Percentiles rank a stretch among this genome's conserved stretches.
Conservation (phyloP, 2,113 vertebrate species). For the Onychostoma macrolepis region DNA sequence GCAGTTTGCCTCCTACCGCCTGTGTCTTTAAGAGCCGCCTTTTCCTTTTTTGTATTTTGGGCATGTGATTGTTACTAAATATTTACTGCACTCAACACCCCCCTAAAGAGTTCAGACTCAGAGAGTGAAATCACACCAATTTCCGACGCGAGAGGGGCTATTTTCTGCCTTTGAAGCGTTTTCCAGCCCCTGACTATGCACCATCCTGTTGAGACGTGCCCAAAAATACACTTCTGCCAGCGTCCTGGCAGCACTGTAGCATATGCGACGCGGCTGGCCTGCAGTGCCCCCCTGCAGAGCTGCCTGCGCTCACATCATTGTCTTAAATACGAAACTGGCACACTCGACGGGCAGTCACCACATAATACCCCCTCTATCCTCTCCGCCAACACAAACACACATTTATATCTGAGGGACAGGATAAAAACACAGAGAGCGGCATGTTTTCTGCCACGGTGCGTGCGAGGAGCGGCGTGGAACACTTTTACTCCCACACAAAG, state of each 20-base stretch:
- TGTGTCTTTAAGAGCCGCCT: slow-evolving; percentile 45
- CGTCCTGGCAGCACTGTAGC: slow-evolving; percentile 59
- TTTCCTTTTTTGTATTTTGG: slow-evolving; percentile 39
- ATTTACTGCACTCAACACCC: slow-evolving; percentile 55
- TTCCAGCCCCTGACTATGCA: slow-evolving; percentile 59
- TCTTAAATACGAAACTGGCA: slow-evolving; percentile 61
- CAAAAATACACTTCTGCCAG: slow-evolving; percentile 66
- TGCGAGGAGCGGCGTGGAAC: slow-evolving; percentile 25
- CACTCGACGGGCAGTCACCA: slow-evolving; percentile 52
- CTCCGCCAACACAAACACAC: slow-evolving; percentile 40
- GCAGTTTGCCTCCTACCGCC: slow-evolving; percentile 8
- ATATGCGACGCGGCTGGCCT: slow-evolving; percentile 64
- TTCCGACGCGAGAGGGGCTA: slow-evolving; percentile 62
- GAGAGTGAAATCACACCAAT: slow-evolving; percentile 68
- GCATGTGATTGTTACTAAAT: slow-evolving; percentile 62
- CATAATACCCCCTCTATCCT: slow-evolving; percentile 46
- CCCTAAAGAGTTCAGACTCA: slow-evolving; percentile 58
- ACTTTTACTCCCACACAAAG: slow-evolving; percentile 57
- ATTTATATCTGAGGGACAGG: slow-evolving; percentile 45
- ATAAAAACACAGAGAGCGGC: slow-evolving; percentile 49
- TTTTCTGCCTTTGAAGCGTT: slow-evolving; percentile 69
- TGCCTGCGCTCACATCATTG: slow-evolving; percentile 62
- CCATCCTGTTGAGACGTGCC: slow-evolving; percentile 62
- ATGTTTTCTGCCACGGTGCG: slow-evolving; percentile 44
- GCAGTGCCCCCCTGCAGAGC: slow-evolving; percentile 56